Percentiles rank a stretch among this genome's conserved stretches.
Evolutionary conservation across 2,797 vertebrate genomes (phyloP).

Genomic region (Serranus cabrilla): DNA sequence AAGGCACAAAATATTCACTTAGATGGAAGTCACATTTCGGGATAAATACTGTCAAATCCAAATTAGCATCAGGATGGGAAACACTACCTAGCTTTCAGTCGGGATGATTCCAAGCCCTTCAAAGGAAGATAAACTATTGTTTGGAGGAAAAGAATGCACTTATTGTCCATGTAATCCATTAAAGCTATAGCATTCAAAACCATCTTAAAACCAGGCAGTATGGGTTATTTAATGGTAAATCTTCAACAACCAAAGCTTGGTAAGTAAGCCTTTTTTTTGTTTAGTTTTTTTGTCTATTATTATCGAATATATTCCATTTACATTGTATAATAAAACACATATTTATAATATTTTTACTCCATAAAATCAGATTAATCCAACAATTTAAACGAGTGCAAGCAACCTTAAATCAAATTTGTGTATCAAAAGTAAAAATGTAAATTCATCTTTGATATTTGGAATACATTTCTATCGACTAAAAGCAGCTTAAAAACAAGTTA

Average conservation of each 20-base stretch:
- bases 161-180: no score
- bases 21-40: conserved; percentile 4
- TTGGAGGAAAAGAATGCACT: neutral
- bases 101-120: neutral
- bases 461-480: no score
- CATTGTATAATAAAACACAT: no score
- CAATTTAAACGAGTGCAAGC: no score
- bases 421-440: no score
- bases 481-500: no score
- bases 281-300: no score
- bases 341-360: no score
- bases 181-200: neutral
- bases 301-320: no score
- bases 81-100: neutral
- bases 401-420: no score
- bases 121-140: neutral
- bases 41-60: neutral
- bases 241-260: neutral
- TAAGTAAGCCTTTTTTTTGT: neutral
- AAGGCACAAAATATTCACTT: conserved; percentile 1
- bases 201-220: neutral
- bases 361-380: no score
- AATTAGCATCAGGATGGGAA: neutral
- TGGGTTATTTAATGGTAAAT: neutral
- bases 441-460: no score